Percentiles rank a stretch among this genome's conserved stretches.
These are phyloP conservation scores for Belonocnema kinseyi DNA, from an alignment of 1,140 invertebrate genomes.

Conservation along the genomic window DNA sequence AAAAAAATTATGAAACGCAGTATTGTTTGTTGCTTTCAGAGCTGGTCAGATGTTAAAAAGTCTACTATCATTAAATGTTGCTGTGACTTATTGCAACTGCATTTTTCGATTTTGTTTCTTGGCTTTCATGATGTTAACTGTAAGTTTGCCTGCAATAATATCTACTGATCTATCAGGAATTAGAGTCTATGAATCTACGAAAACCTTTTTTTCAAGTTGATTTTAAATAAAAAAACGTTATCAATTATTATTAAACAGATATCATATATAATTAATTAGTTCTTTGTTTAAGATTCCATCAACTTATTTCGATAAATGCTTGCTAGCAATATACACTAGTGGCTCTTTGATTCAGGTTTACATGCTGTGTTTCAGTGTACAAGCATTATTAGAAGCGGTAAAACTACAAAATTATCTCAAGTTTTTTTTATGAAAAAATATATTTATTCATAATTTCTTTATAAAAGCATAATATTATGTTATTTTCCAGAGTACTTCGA, in stretches of 20 bases:
- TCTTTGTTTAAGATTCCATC: constrained; percentile 31
- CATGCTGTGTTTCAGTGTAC: constrained; percentile 52
- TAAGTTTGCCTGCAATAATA: constrained; percentile 14
- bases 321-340: constrained; percentile 37
- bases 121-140: constrained; percentile 44
- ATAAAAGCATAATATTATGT: constrained; percentile 24
- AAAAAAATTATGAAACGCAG: background rate
- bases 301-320: constrained; percentile 7
- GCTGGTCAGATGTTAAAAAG: constrained; percentile 39
- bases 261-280: too few species aligned
- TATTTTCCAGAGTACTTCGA: constrained; percentile 39
- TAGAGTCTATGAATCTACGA: too few species aligned
- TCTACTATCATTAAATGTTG: constrained; percentile 47
- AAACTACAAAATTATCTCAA: background rate
- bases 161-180: background rate
- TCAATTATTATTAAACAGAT: too few species aligned
- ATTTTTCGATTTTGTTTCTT: constrained; percentile 56
- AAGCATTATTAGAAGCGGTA: constrained; percentile 54
- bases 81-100: constrained; percentile 47
- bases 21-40: constrained; percentile 40
- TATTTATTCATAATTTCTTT: constrained; percentile 10
- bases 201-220: too few species aligned
- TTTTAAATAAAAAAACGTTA: background rate
- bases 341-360: constrained; percentile 50
- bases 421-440: constrained; percentile 30